phyloP scores from a whole-genome alignment of 2,888 invertebrate species.

The Blastobasis lacticolella region DNA sequence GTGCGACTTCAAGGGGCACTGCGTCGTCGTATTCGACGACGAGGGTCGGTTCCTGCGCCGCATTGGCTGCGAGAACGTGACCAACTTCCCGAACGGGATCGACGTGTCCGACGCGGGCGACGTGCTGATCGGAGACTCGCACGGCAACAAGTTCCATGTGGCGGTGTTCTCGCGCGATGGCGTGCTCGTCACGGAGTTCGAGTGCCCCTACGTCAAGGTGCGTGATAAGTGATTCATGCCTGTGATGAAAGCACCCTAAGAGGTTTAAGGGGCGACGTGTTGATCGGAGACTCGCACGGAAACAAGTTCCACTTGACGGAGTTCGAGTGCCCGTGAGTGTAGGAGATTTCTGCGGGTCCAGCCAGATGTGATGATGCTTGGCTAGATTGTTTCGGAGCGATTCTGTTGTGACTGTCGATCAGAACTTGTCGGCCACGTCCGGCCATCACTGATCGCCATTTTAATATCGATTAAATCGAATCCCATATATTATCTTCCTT shows the following conservation, averaged over 20 bases:
- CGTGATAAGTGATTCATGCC: neutral
- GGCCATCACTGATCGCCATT: no score
- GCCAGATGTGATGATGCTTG: no score
- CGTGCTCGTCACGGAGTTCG: slow-evolving; percentile 90
- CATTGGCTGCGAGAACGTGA: slow-evolving; percentile 96
- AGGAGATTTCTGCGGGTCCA: no score
- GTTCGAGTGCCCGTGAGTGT: no score
- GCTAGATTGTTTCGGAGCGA: no score
- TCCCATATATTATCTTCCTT: no score
- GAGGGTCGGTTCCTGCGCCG: slow-evolving; percentile 93
- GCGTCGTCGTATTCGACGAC: slow-evolving; percentile 96
- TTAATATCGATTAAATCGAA: no score
- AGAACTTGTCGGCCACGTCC: no score
- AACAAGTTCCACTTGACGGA: slow-evolving; percentile 92
- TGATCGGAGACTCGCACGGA: slow-evolving; percentile 97
- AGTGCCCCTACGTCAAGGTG: slow-evolving; percentile 98
- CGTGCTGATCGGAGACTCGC: slow-evolving; percentile 96
- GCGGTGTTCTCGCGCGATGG: slow-evolving; percentile 95
- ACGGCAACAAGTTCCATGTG: slow-evolving; percentile 98
- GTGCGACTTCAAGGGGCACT: slow-evolving; percentile 98
- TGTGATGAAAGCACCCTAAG: slow-evolving; percentile 89
- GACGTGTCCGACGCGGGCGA: slow-evolving; percentile 98
- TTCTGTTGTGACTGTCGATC: no score
- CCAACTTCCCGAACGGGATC: slow-evolving; percentile 98
- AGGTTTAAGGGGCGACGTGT: slow-evolving; percentile 88